A percentile compares a stretch with the other conserved stretches of the same genome.
phyloP scores from a whole-genome alignment of 1,140 invertebrate species.

The Zaprionus nigranus region DNA sequence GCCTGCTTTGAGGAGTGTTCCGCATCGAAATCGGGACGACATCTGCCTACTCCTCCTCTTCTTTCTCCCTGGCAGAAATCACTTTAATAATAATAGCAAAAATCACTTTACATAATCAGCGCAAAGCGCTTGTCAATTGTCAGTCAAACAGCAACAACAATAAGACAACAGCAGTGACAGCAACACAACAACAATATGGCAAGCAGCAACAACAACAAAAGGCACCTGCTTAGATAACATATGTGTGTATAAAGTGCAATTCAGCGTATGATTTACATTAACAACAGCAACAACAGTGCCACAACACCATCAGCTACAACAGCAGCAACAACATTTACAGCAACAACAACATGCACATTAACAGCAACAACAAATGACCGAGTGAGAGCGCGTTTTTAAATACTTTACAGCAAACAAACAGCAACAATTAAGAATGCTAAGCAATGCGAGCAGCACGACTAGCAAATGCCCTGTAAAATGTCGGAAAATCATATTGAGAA shows the following conservation, averaged over 20 bases:
- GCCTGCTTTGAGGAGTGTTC: constrained; percentile 49
- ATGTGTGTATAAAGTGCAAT: constrained; percentile 69
- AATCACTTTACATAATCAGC: constrained; percentile 59
- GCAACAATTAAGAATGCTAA: constrained; percentile 38
- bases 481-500: neutral
- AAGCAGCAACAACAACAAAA: constrained; percentile 17
- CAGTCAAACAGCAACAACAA: constrained; percentile 11
- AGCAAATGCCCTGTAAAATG: constrained; percentile 3
- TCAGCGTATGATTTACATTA: constrained; percentile 79
- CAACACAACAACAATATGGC: constrained; percentile 11
- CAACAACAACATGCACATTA: constrained; percentile 11
- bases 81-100: constrained; percentile 7
- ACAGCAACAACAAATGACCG: constrained; percentile 37
- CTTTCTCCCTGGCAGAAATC: neutral
- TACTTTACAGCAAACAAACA: constrained; percentile 65
- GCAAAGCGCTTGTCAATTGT: constrained; percentile 42
- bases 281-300: constrained; percentile 33
- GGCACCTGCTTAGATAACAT: constrained; percentile 65
- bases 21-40: constrained; percentile 43
- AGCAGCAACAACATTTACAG: constrained; percentile 9
- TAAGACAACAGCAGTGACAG: constrained; percentile 13
- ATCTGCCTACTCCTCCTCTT: constrained; percentile 17
- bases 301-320: constrained; percentile 18
- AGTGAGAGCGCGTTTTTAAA: constrained; percentile 66
- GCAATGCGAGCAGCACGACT: neutral